phyloP scores from a whole-genome alignment of 2,113 vertebrate genomes.

The Anser brachyrhynchus region DNA sequence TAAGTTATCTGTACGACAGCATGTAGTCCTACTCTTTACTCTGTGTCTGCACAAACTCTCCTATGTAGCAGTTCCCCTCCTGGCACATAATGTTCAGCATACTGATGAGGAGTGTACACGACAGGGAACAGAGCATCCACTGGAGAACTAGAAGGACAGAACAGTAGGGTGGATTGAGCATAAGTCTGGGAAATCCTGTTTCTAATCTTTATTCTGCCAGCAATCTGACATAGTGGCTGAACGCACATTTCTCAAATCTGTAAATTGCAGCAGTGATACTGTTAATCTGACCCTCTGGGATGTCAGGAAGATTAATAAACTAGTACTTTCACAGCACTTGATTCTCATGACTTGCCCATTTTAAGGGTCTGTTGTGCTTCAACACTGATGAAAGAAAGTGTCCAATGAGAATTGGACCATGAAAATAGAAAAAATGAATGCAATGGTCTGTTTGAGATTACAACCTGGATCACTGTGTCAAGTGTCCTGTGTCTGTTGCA shows the following conservation, averaged over 20 bases:
- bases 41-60: slow-evolving; percentile 19
- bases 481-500: neutral
- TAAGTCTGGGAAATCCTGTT: neutral
- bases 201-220: neutral
- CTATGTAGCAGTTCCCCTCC: slow-evolving; percentile 25
- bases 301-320: neutral
- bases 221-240: neutral
- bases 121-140: slow-evolving; percentile 30
- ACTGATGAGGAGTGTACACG: slow-evolving; percentile 26
- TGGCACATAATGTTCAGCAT: slow-evolving; percentile 31
- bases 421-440: neutral
- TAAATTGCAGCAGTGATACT: neutral
- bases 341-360: neutral
- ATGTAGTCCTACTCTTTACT: slow-evolving; percentile 45
- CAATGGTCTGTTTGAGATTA: neutral
- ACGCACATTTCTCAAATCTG: neutral
- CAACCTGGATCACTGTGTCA: neutral
- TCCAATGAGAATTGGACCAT: neutral
- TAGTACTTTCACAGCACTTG: neutral
- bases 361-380: neutral
- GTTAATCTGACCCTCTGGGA: neutral
- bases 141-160: neutral
- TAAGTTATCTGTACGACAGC: neutral
- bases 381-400: neutral
- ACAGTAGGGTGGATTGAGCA: neutral